Conservation (phyloP, 2,797 vertebrate genomes). For the Enteromius paludinosus region DNA sequence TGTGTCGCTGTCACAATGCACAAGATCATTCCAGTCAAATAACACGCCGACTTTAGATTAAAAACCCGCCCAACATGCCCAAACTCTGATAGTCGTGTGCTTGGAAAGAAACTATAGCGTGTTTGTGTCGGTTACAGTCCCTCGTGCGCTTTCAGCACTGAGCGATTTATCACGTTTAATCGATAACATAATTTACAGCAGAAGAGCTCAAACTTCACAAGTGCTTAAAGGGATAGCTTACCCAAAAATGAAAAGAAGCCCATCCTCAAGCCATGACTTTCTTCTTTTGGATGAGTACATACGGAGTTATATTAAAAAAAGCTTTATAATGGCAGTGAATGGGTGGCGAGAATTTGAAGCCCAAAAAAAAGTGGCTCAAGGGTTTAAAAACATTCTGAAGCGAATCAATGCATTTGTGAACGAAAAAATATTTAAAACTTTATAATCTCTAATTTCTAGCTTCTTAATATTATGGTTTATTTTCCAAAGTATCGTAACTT, state of each 20-base stretch:
- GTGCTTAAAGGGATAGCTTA: not conserved
- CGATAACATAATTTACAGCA: not conserved
- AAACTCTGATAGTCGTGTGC: conserved; percentile 19
- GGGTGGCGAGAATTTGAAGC: not conserved
- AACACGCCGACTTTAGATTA: conserved; percentile 51
- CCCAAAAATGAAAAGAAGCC: not conserved
- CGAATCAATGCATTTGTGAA: too few relatives aligned
- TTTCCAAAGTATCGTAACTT: too few relatives aligned
- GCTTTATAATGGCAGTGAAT: not conserved
- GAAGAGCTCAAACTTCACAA: not conserved
- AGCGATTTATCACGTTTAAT: not conserved
- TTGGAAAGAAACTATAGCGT: not conserved
- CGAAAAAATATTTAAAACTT: too few relatives aligned
- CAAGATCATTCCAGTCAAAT: conserved; percentile 45
- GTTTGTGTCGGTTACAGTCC: not conserved
- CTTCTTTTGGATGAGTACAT: not conserved
- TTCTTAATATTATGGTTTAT: too few relatives aligned
- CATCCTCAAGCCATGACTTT: not conserved
- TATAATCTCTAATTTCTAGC: too few relatives aligned
- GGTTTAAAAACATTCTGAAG: too few relatives aligned
- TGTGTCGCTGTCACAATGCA: conserved; percentile 18
- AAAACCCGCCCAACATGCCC: conserved; percentile 14
- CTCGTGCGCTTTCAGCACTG: not conserved
- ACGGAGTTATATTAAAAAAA: not conserved
- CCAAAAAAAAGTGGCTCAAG: too few relatives aligned